Evolutionary conservation across 2,113 vertebrate genomes (phyloP), one percentile per base, ranked within the genome.

Genomic region (Scalopus aquaticus): DNA sequence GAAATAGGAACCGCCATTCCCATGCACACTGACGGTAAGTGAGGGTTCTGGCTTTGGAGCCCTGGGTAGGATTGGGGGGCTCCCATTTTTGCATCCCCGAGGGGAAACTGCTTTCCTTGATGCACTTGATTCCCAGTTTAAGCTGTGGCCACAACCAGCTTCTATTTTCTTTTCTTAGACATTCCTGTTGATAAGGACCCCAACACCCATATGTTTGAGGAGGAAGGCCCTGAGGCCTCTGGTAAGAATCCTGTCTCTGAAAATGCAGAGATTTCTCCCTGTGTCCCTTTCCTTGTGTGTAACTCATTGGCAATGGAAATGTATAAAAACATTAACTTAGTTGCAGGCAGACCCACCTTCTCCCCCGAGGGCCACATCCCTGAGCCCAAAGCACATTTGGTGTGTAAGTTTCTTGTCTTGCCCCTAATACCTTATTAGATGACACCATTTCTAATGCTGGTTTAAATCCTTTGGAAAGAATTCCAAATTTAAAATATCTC

Each of bases 331-430:
- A 22, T 54, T 17, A 15, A 54, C 58, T 95, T 93, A 87, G 46
- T 39, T 93, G 69, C 39, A 93, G 95, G n/a, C 0, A 1, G 22
- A 12, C 37, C 0, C 5, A 12, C 37, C 0, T 4, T 1, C 9
- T 30, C 3, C 32, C 46, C 9, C 30, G 4, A 0, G 4, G 32
- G 12, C 3, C 7, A 22, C 2, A 16, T 0, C 26, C 9, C 32
- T n/a, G 37, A 51, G 74, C 74, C 13, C 15, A 1, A 3, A 9
- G 20, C 5, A 35, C 26, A 30, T 10, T 5, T 42, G 67, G 13
- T 39, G 37, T 72, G 72, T 88, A 96, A 92, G 89, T 93, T 51
- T 78, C 8, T 86, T 76, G 35, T 89, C 37, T 90, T 81, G 44
- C 8, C 10, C 6, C n/a, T 20, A 67, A 46, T 72, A 20, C 7